A percentile compares a stretch with the other conserved stretches of the same genome.
These are phyloP conservation scores for Trichonephila clavata DNA, from an alignment of 1,140 invertebrate species.

Conservation along the genomic window DNA sequence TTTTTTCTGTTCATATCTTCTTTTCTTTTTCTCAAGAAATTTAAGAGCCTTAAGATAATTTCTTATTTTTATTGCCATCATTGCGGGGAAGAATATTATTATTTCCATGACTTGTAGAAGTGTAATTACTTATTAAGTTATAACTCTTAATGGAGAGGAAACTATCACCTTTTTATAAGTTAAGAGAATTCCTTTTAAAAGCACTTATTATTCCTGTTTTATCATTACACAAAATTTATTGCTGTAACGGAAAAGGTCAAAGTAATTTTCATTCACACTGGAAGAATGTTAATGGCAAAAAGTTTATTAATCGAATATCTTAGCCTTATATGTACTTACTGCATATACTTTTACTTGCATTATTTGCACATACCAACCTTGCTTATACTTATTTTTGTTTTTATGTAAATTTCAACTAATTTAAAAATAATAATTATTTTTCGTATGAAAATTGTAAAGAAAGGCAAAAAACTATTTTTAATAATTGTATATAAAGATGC, in stretches of 20 bases:
- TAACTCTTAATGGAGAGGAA: background rate
- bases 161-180: slow-evolving; percentile 28
- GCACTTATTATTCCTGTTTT: background rate
- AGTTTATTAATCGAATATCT: background rate
- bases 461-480: too few species aligned
- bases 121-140: slow-evolving; percentile 46
- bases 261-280: background rate
- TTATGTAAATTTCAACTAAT: too few species aligned
- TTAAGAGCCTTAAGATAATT: background rate
- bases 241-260: background rate
- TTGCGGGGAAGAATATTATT: slow-evolving; percentile 13
- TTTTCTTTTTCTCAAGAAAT: background rate
- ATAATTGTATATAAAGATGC: too few species aligned
- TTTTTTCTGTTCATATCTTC: background rate
- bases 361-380: too few species aligned
- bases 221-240: slow-evolving; percentile 28
- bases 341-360: too few species aligned
- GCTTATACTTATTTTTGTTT: too few species aligned
- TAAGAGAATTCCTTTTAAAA: background rate
- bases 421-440: too few species aligned
- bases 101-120: slow-evolving; percentile 9
- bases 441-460: too few species aligned
- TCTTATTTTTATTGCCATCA: slow-evolving; percentile 13
- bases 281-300: background rate
- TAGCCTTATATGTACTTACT: background rate